Evolutionary conservation across 2,888 invertebrate species (phyloP).

Genomic region (Heliconius ismenius): DNA sequence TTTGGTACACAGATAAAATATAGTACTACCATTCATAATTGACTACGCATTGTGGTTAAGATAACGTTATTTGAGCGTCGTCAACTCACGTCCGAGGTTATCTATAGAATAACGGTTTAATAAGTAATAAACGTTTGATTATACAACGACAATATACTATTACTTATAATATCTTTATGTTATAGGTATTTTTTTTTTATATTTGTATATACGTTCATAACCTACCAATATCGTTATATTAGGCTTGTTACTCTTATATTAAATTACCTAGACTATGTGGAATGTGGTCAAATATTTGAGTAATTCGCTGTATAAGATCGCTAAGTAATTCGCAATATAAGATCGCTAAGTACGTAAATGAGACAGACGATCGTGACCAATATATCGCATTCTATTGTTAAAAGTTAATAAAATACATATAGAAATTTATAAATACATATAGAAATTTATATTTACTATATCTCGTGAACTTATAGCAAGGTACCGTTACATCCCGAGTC

Average conservation of each 20-base stretch:
- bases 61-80: conserved; percentile 51
- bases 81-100: conserved; percentile 48
- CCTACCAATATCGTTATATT: not conserved
- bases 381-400: not conserved
- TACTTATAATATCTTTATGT: too few relatives aligned
- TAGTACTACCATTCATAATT: conserved; percentile 52
- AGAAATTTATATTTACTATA: conserved; percentile 8
- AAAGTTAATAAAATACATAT: not conserved
- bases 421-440: too few relatives aligned
- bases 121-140: conserved; percentile 29
- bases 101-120: conserved; percentile 56
- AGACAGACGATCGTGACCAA: too few relatives aligned
- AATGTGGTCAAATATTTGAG: not conserved
- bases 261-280: not conserved
- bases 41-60: conserved; percentile 52
- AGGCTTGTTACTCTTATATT: too few relatives aligned
- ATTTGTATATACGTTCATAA: not conserved
- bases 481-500: conserved; percentile 35
- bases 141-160: not conserved
- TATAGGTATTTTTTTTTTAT: not conserved
- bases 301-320: not conserved
- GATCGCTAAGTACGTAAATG: not conserved
- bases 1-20: conserved; percentile 56
- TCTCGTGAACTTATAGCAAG: conserved; percentile 21
- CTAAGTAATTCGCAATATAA: not conserved